phyloP scores from a whole-genome alignment of 2,888 invertebrate genomes.

The Watsonalla cultraria region DNA sequence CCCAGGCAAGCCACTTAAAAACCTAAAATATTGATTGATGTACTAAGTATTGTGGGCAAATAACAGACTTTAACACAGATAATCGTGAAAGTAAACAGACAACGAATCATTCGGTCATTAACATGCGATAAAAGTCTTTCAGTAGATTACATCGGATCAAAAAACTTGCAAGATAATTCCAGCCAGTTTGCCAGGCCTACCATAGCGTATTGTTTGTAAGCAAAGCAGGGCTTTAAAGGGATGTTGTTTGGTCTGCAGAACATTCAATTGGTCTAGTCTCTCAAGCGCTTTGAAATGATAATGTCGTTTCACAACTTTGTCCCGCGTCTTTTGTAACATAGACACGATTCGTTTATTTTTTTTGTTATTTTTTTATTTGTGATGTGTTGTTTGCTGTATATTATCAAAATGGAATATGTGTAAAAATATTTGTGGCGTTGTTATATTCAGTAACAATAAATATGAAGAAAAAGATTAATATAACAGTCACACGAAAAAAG shows the following conservation, averaged over 20 bases:
- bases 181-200: constrained; percentile 8
- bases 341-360: neutral
- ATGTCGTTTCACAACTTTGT: neutral
- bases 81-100: constrained; percentile 40
- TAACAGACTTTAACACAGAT: neutral
- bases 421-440: neutral
- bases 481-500: constrained; percentile 27
- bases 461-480: constrained; percentile 33
- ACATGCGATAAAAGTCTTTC: constrained; percentile 30
- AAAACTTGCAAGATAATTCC: constrained; percentile 17
- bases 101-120: constrained; percentile 43
- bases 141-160: constrained; percentile 54
- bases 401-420: too few species aligned
- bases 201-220: neutral
- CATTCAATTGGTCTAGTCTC: neutral
- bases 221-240: neutral
- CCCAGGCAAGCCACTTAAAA: too few species aligned
- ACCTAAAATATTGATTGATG: too few species aligned
- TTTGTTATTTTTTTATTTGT: too few species aligned
- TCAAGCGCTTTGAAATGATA: neutral
- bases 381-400: too few species aligned
- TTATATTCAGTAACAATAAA: neutral
- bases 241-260: neutral
- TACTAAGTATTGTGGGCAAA: neutral
- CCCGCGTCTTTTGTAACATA: neutral